These are phyloP conservation scores for Dromiciops gliroides DNA, from an alignment of 2,113 vertebrate species.

Conservation along the genomic window DNA sequence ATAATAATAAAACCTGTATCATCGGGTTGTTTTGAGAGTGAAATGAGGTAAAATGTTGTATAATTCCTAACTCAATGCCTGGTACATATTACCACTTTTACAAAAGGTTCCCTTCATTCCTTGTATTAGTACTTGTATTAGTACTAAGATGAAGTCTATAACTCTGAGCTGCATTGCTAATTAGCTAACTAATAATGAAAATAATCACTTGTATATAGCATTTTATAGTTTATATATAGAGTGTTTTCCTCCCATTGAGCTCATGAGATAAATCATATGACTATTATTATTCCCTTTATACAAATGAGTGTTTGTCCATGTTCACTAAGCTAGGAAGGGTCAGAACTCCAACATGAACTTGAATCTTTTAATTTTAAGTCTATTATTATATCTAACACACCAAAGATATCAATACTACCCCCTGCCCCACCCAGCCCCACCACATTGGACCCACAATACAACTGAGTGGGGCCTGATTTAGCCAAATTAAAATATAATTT, in stretches of 20 bases:
- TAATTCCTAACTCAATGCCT: too few species aligned
- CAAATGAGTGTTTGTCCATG: neutral
- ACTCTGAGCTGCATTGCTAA: neutral
- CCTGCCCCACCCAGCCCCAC: too few species aligned
- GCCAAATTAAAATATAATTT: neutral
- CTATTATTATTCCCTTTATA: neutral
- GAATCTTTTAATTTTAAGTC: neutral
- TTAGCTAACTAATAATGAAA: neutral
- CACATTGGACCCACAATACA: neutral
- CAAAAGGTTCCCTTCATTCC: neutral
- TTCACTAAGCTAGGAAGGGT: neutral
- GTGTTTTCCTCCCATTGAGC: neutral
- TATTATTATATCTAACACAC: neutral
- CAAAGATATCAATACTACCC: too few species aligned
- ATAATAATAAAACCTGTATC: too few species aligned
- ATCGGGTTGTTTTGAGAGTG: too few species aligned
- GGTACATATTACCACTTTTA: neutral
- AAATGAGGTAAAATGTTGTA: too few species aligned
- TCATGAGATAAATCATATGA: neutral
- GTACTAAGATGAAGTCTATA: neutral
- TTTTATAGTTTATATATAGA: neutral
- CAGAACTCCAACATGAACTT: neutral
- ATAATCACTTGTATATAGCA: neutral
- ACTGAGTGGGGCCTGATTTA: neutral
- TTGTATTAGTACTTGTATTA: too few species aligned